Conservation (phyloP, 2,113 vertebrate species). For the Cyprinus carpio region DNA sequence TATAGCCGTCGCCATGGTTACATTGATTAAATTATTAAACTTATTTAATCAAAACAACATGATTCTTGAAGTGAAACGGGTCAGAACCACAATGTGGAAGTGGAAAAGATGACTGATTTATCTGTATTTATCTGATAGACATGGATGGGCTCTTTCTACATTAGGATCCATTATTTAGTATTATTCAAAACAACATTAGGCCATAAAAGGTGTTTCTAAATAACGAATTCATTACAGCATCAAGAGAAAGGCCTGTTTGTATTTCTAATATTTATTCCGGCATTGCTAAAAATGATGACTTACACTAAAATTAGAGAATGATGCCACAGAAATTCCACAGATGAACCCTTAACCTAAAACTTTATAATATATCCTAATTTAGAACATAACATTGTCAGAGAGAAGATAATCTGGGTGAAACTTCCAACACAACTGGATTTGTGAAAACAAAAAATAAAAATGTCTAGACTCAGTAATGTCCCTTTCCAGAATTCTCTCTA, state of each 20-base stretch:
- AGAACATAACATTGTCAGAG: not conserved
- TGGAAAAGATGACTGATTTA: too few species aligned
- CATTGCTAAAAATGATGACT: not conserved
- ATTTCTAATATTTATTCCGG: not conserved
- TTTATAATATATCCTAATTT: not conserved
- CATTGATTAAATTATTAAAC: conserved; percentile 62
- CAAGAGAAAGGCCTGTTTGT: not conserved
- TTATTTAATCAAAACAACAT: conserved; percentile 23
- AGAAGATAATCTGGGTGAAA: not conserved
- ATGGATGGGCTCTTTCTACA: too few species aligned
- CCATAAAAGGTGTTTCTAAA: too few species aligned
- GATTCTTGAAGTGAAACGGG: not conserved
- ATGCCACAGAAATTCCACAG: too few species aligned
- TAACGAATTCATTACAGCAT: too few species aligned
- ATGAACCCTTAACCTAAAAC: too few species aligned
- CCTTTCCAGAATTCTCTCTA: not conserved
- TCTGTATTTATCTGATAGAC: too few species aligned
- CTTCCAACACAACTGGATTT: not conserved
- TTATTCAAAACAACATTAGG: too few species aligned
- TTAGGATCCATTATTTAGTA: too few species aligned
- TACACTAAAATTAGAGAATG: not conserved
- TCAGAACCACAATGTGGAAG: not conserved
- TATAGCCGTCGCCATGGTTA: conserved; percentile 8
- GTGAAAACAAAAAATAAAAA: not conserved
- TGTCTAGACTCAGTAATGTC: not conserved